These are phyloP conservation scores for Tapirus indicus DNA, from an alignment of 2,797 vertebrate genomes.

Conservation along the genomic window DNA sequence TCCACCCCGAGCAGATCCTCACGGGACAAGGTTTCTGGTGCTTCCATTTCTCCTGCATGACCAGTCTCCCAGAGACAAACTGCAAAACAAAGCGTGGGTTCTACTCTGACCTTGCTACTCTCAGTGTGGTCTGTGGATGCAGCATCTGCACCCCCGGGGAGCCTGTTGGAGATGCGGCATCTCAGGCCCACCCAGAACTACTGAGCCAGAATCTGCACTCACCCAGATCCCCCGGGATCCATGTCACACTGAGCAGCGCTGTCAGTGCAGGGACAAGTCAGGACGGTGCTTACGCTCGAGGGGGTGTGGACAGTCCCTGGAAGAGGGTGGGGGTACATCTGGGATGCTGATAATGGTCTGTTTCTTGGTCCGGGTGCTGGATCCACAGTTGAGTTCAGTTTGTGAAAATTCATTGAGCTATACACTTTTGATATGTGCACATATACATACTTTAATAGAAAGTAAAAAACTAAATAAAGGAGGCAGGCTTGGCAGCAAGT, in stretches of 20 bases:
- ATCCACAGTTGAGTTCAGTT: not conserved
- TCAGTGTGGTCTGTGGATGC: not conserved
- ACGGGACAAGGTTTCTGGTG: not conserved
- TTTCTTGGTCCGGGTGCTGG: not conserved
- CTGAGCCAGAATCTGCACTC: not conserved
- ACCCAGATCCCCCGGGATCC: too few species aligned
- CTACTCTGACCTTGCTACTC: too few species aligned
- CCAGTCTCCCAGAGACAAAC: not conserved
- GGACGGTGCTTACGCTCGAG: not conserved
- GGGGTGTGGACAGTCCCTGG: not conserved
- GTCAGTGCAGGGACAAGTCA: not conserved
- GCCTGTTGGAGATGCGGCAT: not conserved
- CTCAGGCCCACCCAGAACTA: not conserved
- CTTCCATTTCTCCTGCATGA: not conserved
- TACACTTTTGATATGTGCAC: not conserved
- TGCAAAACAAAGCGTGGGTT: not conserved
- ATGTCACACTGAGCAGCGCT: rapidly evolving
- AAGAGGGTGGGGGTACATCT: not conserved
- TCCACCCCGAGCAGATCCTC: not conserved
- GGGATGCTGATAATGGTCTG: not conserved
- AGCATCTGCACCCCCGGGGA: not conserved
- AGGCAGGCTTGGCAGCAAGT: not conserved
- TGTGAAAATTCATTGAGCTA: not conserved
- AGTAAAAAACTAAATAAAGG: not conserved
- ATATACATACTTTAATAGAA: not conserved